These are phyloP conservation scores for Mastomys natalensis DNA, from an alignment of 2,113 vertebrate genomes.

Conservation along the genomic window DNA sequence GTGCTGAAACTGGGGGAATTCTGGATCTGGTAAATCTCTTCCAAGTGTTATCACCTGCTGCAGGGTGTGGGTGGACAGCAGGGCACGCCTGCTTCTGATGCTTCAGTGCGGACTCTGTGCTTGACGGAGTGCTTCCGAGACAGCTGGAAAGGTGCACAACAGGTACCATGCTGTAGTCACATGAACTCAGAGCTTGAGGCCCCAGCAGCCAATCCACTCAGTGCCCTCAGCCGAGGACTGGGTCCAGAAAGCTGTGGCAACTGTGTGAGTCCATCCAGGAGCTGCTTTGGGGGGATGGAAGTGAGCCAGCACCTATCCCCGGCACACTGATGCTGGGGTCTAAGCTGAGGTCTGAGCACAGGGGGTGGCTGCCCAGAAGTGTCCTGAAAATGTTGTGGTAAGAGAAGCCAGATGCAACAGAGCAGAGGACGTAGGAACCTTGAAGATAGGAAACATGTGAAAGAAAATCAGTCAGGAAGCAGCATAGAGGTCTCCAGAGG, in stretches of 20 bases:
- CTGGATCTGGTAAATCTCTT: background rate
- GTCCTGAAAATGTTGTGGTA: background rate
- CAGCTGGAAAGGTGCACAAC: background rate
- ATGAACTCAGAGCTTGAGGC: rapidly evolving
- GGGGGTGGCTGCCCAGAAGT: background rate
- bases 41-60: background rate
- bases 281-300: background rate
- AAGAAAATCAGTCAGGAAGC: background rate
- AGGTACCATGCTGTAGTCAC: rapidly evolving
- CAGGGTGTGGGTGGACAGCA: too few species aligned
- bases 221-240: background rate
- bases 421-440: background rate
- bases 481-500: background rate
- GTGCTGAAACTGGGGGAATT: background rate
- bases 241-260: background rate
- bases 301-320: too few species aligned
- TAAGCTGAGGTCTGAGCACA: background rate
- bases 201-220: background rate
- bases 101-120: background rate
- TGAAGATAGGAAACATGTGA: background rate
- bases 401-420: background rate
- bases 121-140: background rate
- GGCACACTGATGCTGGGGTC: rapidly evolving
- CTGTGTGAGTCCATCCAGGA: background rate
- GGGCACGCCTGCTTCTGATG: background rate